Base-by-base conservation (phyloP, 2,888 invertebrate genomes). In the Gandaritis pyraliata region DNA sequence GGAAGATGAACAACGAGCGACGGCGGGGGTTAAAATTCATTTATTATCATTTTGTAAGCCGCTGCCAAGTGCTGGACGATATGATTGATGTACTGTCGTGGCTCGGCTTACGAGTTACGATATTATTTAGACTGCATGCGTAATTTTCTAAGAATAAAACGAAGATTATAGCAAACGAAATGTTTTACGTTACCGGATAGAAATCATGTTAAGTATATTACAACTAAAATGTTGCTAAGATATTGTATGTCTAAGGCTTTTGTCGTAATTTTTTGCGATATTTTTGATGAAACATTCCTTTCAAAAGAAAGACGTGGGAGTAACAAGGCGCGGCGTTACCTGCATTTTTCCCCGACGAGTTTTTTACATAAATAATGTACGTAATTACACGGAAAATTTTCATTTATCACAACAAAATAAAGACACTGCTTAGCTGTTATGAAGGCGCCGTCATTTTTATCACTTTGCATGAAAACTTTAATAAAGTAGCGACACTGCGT, bases 401-500 rank as follows among this genome's bases (percentile, higher is more conserved):
- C 70, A 75, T 80, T 77, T 80, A 81, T 75, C 69, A 79, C 76
- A 72, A 78, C 74, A 74, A 81, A 81, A 86, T 81, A 82, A 85
- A 84, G 83, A 85, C 82, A 85, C 83, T 83, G 81, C 78, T 72
- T 63, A 68, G 64, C 69, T 71, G 75, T 80, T 80, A 85, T 78
- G 73, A 80, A 79, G 80, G 72, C 74, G 72, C 76, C 78, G 81
- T 85, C 81, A 86, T 88, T 89, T 89, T 88, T 90, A 88, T 88
- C 87, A 87, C 86, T 88, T 88, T 80, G 77, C 83, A 76, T 75
- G 79, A 78, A 85, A 78, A 86, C 85, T 87, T 87, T 90, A 90
- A 88, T 90, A 89, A 89, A 87, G 83, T 78, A 80, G 58, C 75
- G 82, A 82, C 82, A 82, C 73, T 71, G 69, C 68, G 71, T 62